These are phyloP conservation scores for Mastigias papua DNA, from an alignment of 30 jellyfish, hydroid and myxozoan species.

Conservation along the genomic window DNA sequence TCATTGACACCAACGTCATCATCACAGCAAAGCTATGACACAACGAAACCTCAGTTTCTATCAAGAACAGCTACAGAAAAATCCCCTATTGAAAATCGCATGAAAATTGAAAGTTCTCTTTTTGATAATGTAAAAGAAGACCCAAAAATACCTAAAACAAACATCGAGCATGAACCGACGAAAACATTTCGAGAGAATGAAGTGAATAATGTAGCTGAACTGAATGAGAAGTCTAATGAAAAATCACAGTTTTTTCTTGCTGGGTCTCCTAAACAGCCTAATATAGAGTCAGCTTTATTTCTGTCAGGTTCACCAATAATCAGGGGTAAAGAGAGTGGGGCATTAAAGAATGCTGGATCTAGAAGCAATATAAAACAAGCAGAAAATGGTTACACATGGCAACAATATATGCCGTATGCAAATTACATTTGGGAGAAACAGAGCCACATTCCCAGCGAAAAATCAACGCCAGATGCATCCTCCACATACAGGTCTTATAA, in stretches of 20 bases:
- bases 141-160: slow-evolving; percentile 26
- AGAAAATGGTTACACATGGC: slow-evolving; percentile 76
- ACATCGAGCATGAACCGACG: slow-evolving; percentile 67
- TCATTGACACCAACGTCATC: slow-evolving; percentile 45
- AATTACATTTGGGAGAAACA: slow-evolving; percentile 36
- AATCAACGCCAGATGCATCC: slow-evolving; percentile 7
- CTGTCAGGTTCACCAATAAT: slow-evolving; percentile 33
- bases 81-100: slow-evolving; percentile 5
- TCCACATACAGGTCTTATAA: background rate
- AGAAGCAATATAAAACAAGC: slow-evolving; percentile 37
- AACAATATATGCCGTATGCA: slow-evolving; percentile 87
- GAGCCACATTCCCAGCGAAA: slow-evolving; percentile 44
- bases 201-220: background rate
- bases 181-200: background rate
- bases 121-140: slow-evolving; percentile 25
- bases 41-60: background rate
- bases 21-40: background rate
- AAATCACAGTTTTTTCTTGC: slow-evolving; percentile 1
- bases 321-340: slow-evolving; percentile 21
- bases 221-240: background rate
- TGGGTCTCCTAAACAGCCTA: slow-evolving; percentile 47
- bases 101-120: slow-evolving; percentile 48
- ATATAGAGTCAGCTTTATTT: slow-evolving; percentile 34
- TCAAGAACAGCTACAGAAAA: slow-evolving; percentile 1
- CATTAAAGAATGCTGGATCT: background rate